Base-by-base conservation (phyloP, 2,888 invertebrate genomes). In the Octonoba sinensis region DNA sequence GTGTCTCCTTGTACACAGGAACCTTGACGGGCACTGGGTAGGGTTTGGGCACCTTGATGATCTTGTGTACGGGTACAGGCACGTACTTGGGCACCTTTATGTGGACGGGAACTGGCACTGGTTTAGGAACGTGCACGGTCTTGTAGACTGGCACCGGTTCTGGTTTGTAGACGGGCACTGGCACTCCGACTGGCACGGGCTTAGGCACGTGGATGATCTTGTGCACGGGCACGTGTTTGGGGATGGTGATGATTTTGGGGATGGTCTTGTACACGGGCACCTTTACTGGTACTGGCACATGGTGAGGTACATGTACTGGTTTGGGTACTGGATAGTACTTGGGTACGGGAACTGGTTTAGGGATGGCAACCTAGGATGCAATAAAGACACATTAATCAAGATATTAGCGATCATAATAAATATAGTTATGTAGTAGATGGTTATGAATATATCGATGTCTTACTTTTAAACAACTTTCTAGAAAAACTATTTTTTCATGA, bases 191-290 rank as follows among this genome's bases (percentile, higher is more conserved):
- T 16, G 86, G 86, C 3, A 85, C 84, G 20, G 82, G 85, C 46
- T 85, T 85, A 56, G 85, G 84, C 12, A 86, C 84, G 22, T 85
- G 86, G 62, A 86, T 85, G 20, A 84, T 83, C 79, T 85, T 86
- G 22, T 86, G 85, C 44, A 86, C 85, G 13, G 86, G 86, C 13
- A 86, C 84, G 13, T 69, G 62, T 71, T 86, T 86, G 65, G 85
- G 85, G 64, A 86, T 84, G 60, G 86, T 85, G 59, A 86, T 85
- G 54, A 85, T 69, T 81, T 86, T 86, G n/a, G 83, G 85, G 51
- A 85, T 85, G 70, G 86, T 86, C 75, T 86, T 86, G 79, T 85
- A 84, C 16, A 86, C 84, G 56, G 86, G 86, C 16, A 86, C 86
- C 65, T 85, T 86, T 59, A 86, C 85, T 46, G 86, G 86, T 20